These are phyloP conservation scores for Coecobrya sp. DNA, from an alignment of 2,888 invertebrate genomes.

Conservation along the genomic window DNA sequence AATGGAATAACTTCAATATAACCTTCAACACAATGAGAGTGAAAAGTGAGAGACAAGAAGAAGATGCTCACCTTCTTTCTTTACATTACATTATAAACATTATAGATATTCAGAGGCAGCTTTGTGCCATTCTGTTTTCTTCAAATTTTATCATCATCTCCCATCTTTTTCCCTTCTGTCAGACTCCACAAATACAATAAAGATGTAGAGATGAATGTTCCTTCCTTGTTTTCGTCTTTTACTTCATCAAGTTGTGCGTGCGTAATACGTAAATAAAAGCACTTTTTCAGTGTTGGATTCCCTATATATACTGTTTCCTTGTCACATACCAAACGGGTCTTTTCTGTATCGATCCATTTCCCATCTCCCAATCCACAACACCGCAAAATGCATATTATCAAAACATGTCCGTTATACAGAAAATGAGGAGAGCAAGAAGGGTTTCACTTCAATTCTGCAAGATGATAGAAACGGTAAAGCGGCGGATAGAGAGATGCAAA, in stretches of 20 bases:
- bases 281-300: background rate
- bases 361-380: background rate
- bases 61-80: background rate
- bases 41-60: background rate
- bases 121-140: background rate
- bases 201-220: too few relatives aligned
- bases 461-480: too few relatives aligned
- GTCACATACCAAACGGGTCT: background rate
- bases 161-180: too few relatives aligned
- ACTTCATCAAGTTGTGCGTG: too few relatives aligned
- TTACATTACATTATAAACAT: background rate
- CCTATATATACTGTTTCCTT: background rate
- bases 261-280: background rate
- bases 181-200: too few relatives aligned
- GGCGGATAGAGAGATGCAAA: too few relatives aligned
- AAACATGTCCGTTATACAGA: background rate
- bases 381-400: constrained; percentile 19
- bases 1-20: too few relatives aligned
- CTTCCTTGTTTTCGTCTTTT: too few relatives aligned
- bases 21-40: background rate
- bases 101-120: background rate
- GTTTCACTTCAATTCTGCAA: too few relatives aligned
- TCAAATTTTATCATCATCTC: too few relatives aligned
- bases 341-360: constrained; percentile 51
- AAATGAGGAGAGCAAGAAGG: too few relatives aligned